Evolutionary conservation across 2,888 invertebrate genomes (phyloP).

Genomic region (Noctua comes): DNA sequence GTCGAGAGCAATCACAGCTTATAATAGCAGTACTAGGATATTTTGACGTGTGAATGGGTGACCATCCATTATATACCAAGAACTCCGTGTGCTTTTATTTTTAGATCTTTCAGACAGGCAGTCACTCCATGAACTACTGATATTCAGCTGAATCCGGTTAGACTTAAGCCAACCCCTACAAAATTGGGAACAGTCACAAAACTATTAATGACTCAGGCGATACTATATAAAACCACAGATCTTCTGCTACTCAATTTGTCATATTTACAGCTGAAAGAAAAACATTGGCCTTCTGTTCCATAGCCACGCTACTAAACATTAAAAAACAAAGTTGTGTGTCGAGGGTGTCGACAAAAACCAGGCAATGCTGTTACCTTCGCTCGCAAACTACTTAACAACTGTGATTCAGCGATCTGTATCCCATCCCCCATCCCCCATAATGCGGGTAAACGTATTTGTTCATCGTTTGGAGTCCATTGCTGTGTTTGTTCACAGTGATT

Average conservation of each 20-base stretch:
- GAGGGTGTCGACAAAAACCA: constrained; percentile 33
- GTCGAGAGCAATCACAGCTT: not conserved
- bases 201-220: not conserved
- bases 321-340: constrained; percentile 28
- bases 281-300: not conserved
- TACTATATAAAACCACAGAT: not conserved
- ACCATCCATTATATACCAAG: too few species aligned
- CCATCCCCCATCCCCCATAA: not conserved
- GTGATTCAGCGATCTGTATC: constrained; percentile 46
- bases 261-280: not conserved
- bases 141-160: not conserved
- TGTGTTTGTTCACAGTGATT: constrained; percentile 24
- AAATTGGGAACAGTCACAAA: not conserved
- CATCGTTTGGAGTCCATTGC: constrained; percentile 33
- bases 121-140: not conserved
- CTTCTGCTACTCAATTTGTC: not conserved
- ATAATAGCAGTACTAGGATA: not conserved
- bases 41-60: not conserved
- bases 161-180: not conserved
- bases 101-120: too few species aligned
- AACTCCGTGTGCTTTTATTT: too few species aligned
- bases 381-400: constrained; percentile 46
- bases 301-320: not conserved
- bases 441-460: constrained; percentile 24
- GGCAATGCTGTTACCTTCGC: constrained; percentile 27